These are phyloP conservation scores for Drosophila parabipectinata DNA, from an alignment of 1,140 invertebrate genomes.

Conservation along the genomic window DNA sequence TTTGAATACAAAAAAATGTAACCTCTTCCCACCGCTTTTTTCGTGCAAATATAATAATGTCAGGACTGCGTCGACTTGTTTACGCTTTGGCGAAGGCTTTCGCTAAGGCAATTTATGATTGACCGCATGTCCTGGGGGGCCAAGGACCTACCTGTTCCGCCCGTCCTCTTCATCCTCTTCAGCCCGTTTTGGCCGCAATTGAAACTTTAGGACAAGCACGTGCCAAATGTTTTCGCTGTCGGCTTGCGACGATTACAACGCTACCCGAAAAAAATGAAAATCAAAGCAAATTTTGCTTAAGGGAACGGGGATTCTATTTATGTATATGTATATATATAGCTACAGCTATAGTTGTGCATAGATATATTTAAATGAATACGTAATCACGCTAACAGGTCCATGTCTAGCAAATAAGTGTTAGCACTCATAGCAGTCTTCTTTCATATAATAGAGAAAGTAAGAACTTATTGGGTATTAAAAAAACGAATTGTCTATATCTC, in stretches of 20 bases:
- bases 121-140: constrained; percentile 58
- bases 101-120: constrained; percentile 73
- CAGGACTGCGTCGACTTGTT: constrained; percentile 73
- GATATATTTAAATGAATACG: not conserved
- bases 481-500: too few species aligned
- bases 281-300: constrained; percentile 22
- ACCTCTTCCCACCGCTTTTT: constrained; percentile 34
- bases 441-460: too few species aligned
- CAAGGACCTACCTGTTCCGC: constrained; percentile 21
- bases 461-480: too few species aligned
- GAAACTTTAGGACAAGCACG: constrained; percentile 50
- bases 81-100: constrained; percentile 72
- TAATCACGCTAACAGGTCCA: constrained; percentile 18
- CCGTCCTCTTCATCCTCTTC: not conserved
- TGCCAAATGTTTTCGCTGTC: constrained; percentile 51
- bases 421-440: too few species aligned
- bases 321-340: not conserved
- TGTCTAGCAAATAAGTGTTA: too few species aligned
- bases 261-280: not conserved
- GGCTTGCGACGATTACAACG: constrained; percentile 46
- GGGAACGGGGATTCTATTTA: not conserved
- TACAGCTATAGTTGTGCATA: not conserved
- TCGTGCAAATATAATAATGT: constrained; percentile 76
- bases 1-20: constrained; percentile 14
- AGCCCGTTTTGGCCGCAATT: constrained; percentile 25